Base-by-base conservation (phyloP, 2,888 invertebrate species). In the Pristionchus arcanus region DNA sequence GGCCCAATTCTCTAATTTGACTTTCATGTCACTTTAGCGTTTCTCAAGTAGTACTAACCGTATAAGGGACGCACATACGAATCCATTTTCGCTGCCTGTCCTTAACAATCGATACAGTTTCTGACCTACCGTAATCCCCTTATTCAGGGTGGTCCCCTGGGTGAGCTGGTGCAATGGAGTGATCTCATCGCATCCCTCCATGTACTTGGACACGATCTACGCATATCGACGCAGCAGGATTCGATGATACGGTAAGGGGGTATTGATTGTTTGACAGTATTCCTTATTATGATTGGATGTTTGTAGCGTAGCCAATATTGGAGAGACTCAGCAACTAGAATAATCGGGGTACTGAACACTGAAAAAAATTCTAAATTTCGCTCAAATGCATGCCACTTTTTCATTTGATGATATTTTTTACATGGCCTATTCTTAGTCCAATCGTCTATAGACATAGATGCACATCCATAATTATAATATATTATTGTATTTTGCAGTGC, bases 161-260 rank as follows among this genome's bases (percentile, higher is more conserved):
- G 96, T 2, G 96, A 96, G 91, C 93, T 96, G 31, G 95, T 96
- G 0, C 96, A 96, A 91, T 96, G 96, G 96, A 95, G 95, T 91
- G 96, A 96, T 93, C 94, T 96, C 34, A 95, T 96, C 25, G 95
- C 95, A 0, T 93, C 95, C 2, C 91, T 96, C 81, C 95, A 95
- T 91, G 92, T 96, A 37, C 94, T 96, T 5, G 96, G 96, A 21
- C 96, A 96, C 92, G 94, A 96, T 34, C 91, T 96, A 34, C 94
- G 94, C 42, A 95, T 96, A 59, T 95, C 95, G 37, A 95, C 95
- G 90, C 95, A 96, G 90, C 94, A 95, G 53, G 94, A 59, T 0
- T 90, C 91, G 2, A 88, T 94, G 55, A 87, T 63, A 87, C 91
- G 87, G 94, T 93, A 31, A 74, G 74, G 25, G 68, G 13, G 5